phyloP scores from a whole-genome alignment of 2,797 vertebrate genomes.

The Neostethus bicornis region DNA sequence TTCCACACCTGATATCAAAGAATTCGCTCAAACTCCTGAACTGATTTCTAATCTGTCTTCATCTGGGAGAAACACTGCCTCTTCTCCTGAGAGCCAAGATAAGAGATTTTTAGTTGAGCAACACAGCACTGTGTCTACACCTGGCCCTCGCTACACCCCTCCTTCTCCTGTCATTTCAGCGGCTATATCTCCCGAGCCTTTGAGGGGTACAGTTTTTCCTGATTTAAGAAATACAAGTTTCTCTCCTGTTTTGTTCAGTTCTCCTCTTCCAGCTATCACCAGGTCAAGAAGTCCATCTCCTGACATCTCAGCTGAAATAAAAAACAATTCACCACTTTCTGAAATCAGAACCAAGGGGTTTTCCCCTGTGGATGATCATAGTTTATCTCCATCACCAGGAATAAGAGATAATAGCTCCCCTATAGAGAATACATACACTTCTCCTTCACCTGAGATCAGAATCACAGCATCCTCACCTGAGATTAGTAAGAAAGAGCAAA shows the following conservation, averaged over 20 bases:
- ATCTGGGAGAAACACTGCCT: conserved; percentile 20
- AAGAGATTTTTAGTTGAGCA: conserved; percentile 31
- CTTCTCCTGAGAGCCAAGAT: conserved; percentile 43
- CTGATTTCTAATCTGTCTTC: conserved; percentile 32
- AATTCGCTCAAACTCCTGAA: conserved; percentile 35
- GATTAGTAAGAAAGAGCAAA: conserved; percentile 31
- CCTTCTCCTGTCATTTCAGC: conserved; percentile 60
- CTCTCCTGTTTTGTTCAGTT: conserved; percentile 39
- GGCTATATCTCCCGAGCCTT: conserved; percentile 44
- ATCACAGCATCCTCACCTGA: conserved; percentile 68
- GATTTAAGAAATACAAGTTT: conserved; percentile 29
- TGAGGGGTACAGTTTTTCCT: conserved; percentile 30
- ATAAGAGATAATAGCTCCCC: conserved; percentile 37
- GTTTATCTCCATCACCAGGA: conserved; percentile 68
- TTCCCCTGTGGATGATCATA: conserved; percentile 49
- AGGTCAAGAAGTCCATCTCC: conserved; percentile 55
- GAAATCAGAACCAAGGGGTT: conserved; percentile 31
- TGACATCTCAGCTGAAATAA: conserved; percentile 31
- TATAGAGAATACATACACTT: conserved; percentile 44
- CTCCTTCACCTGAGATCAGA: conserved; percentile 72
- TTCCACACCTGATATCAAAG: conserved; percentile 63
- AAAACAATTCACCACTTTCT: conserved; percentile 22
- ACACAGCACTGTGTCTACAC: conserved; percentile 47
- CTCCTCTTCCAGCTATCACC: conserved; percentile 19
- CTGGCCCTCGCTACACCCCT: conserved; percentile 54